phyloP scores from a whole-genome alignment of 2,797 vertebrate species.

The Aulostomus chinensis region DNA sequence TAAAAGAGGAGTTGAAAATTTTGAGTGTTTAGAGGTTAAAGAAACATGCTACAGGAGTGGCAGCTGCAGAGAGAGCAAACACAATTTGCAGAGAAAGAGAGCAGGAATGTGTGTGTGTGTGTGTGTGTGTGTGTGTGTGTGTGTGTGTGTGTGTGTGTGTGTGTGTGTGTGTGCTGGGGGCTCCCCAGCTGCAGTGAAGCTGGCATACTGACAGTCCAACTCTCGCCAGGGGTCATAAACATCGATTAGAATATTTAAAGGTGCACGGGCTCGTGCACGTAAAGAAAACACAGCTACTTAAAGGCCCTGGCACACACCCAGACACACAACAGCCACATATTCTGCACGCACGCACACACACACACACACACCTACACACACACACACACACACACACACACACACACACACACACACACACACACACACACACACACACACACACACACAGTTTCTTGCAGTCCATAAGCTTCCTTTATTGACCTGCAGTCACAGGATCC shows the following conservation, averaged over 20 bases:
- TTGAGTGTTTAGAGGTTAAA: conserved; percentile 33
- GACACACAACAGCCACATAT: too few species aligned
- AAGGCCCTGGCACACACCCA: background rate
- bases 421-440: background rate
- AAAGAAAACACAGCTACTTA: conserved; percentile 23
- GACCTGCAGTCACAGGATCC: background rate
- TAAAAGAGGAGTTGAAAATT: background rate
- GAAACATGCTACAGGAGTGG: conserved; percentile 27
- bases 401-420: background rate
- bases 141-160: conserved; percentile 9
- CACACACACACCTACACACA: too few species aligned
- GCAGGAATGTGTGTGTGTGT: background rate
- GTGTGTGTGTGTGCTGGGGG: background rate
- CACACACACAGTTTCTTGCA: background rate
- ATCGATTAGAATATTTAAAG: conserved; percentile 75
- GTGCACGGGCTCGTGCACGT: conserved; percentile 23
- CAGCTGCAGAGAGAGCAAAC: conserved; percentile 3
- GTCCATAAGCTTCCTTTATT: conserved; percentile 16
- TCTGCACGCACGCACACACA: too few species aligned
- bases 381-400: background rate
- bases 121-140: conserved; percentile 3
- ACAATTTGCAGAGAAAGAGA: conserved; percentile 2
- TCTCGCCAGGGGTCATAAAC: conserved; percentile 67
- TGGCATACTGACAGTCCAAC: conserved; percentile 53
- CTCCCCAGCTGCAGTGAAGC: conserved; percentile 55